Evolutionary conservation across 1,140 invertebrate genomes (phyloP), one percentile per base, ranked within the genome.

Genomic region (Hestina assimilis): DNA sequence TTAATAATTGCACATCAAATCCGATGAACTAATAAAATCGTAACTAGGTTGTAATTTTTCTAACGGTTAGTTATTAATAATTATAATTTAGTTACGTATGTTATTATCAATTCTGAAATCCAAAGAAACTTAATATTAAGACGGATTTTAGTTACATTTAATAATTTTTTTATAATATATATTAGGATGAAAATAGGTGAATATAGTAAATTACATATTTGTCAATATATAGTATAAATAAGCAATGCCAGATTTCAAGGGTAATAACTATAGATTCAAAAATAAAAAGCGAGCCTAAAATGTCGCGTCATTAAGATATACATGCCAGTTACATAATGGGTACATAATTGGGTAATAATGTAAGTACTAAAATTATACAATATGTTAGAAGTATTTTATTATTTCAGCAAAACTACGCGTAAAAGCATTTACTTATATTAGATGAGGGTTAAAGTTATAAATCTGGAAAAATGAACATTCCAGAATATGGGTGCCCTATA

Each of bases 321-420:
- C 69, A 79, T 75, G 70, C 66, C 79, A 78, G 80, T 83, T 87
- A 83, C 77, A 83, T 69, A 69, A 77, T 75, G 72, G 72, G 70
- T 85, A 86, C 69, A 63, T 72, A 83, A 83, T 72, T 79, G 79
- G 81, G 78, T 85, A 84, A 63, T 82, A 83, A 79, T 69, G 72
- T 85, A 78, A 69, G 60, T 79, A 84, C 82, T 85, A 84, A 87
- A 84, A 87, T 87, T 84, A 85, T 87, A 85, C 33, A 82, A 78
- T 83, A 82, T 78, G 75, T 75, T 85, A 81, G 73, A 82, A 75
- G 51, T 83, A 77, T 73, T 79, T 69, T n/a, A n/a, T 83, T 82
- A 82, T 74, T 60, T 74, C 82, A 85, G 84, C 82, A 65, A 79
- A 78, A 83, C 84, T 87, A 87, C 83, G 80, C 83, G 57, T 79